Evolutionary conservation across 1,140 invertebrate species (phyloP).

Genomic region (Drosophila auraria): DNA sequence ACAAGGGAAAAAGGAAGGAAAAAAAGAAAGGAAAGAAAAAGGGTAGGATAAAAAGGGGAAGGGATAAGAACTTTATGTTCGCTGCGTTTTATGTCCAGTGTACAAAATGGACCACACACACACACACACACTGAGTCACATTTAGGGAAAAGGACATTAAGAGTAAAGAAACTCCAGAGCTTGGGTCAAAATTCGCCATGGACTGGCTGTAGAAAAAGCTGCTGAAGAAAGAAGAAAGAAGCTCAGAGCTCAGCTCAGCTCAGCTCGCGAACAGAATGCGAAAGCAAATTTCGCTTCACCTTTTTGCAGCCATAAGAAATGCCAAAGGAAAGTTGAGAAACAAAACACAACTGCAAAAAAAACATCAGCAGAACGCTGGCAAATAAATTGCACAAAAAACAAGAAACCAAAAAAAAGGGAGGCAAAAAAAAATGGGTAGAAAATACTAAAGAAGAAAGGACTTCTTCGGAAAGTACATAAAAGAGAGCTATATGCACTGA

Average conservation of each 20-base stretch:
- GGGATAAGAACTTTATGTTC: conserved; percentile 52
- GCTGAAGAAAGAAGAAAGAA: conserved; percentile 26
- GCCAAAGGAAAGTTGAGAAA: conserved; percentile 38
- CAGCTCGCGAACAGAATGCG: conserved; percentile 17
- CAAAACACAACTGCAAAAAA: conserved; percentile 21
- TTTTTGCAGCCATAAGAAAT: conserved; percentile 55
- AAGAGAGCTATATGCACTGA: conserved; percentile 15
- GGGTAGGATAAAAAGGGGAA: conserved; percentile 17
- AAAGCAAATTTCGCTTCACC: conserved; percentile 54
- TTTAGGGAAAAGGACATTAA: conserved; percentile 23
- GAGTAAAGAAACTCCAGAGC: conserved; percentile 45
- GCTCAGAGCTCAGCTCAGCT: conserved; percentile 12
- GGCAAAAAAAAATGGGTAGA: conserved; percentile 6
- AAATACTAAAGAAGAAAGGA: conserved; percentile 24
- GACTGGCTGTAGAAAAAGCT: conserved; percentile 23
- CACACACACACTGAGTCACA: conserved; percentile 4
- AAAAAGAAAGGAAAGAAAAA: conserved; percentile 14
- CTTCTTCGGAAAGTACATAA: conserved; percentile 26
- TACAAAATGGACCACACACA: conserved; percentile 41
- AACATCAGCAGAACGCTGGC: conserved; percentile 53
- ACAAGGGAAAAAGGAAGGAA: conserved; percentile 14
- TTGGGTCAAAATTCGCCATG: conserved; percentile 35
- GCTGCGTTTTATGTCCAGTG: conserved; percentile 55
- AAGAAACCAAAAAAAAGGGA: neutral
- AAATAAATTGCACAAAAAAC: conserved; percentile 65